Conservation (phyloP, 2,888 invertebrate genomes). For the Diloba caeruleocephala region DNA sequence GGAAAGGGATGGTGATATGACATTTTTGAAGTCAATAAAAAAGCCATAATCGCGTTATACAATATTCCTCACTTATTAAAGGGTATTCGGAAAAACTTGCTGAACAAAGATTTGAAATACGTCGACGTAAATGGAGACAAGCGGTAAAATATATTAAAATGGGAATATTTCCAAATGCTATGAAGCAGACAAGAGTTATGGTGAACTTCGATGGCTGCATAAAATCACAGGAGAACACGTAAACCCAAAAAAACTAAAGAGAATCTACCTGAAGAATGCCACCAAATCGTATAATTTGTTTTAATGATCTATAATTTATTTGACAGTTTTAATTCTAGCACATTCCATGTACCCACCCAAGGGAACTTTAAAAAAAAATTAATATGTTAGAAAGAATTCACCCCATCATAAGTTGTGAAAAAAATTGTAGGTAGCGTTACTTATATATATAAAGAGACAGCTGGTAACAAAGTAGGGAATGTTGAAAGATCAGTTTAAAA, state of each 20-base stretch:
- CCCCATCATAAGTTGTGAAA: too few species aligned
- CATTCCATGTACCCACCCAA: too few species aligned
- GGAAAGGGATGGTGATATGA: slow-evolving; percentile 7
- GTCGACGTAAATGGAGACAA: slow-evolving; percentile 8
- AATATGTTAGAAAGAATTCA: too few species aligned
- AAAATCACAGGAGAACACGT: slow-evolving; percentile 13
- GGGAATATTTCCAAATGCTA: slow-evolving; percentile 18
- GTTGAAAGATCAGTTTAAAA: too few species aligned
- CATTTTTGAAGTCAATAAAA: background rate
- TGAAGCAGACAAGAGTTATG: slow-evolving; percentile 10
- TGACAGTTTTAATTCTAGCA: too few species aligned
- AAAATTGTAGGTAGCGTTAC: too few species aligned
- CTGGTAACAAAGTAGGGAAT: too few species aligned
- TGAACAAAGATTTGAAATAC: slow-evolving; percentile 5
- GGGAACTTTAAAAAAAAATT: too few species aligned
- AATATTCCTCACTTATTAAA: slow-evolving; percentile 13
- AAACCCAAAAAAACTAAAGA: background rate
- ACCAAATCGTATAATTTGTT: too few species aligned
- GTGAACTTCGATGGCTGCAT: slow-evolving; percentile 4
- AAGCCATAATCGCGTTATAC: background rate
- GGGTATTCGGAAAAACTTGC: slow-evolving; percentile 1
- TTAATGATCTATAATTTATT: too few species aligned
- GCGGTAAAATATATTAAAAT: slow-evolving; percentile 2
- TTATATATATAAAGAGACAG: too few species aligned
- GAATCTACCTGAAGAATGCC: too few species aligned